Evolutionary conservation across 1,140 invertebrate genomes (phyloP), one percentile per base, ranked within the genome.

Genomic region (Lerema accius): DNA sequence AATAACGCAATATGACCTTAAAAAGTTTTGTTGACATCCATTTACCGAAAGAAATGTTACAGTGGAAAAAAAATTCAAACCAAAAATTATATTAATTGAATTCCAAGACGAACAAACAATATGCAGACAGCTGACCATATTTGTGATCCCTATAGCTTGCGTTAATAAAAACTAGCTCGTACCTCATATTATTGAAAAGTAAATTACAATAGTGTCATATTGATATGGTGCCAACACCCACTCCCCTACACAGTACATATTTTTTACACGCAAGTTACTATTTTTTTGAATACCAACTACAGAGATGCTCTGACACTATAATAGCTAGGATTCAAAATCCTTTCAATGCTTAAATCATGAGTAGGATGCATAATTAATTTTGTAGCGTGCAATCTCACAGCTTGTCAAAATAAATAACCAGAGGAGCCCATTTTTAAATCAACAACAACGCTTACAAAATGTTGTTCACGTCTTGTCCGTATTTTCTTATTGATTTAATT

Each of bases 331-430:
- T 55, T 43, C 40, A 14, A 28, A 9, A 19, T 14, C 51, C 19
- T 28, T 56, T 56, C 53, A 16, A 45, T 56, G 28, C 45, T 45
- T 32, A 56, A 56, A 45, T 32, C 23, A 14, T 14, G 23, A 32
- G 6, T 45, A n/a, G 35, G n/a, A 37, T 55, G 16, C 14, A 32
- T 56, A 56, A 51, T 56, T 56, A 58, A 58, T 45, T 58, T 16
- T 58, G 42, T 35, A 46, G 42, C 42, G 40, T 58, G 55, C 46
- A 58, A 58, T 58, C 46, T 58, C 26, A 58, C 55, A 58, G 55
- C 55, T 37, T 58, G 55, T 58, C 55, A 46, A 58, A 46, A 45
- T 56, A 56, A 16, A 58, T 58, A 58, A 58, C 42, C 17, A 28
- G 55, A 4, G 0, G n/a, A n/a, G n/a, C n/a, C 14, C 26, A 46